phyloP scores from a whole-genome alignment of 2,797 vertebrate species.

The Cheirogaleus major region DNA sequence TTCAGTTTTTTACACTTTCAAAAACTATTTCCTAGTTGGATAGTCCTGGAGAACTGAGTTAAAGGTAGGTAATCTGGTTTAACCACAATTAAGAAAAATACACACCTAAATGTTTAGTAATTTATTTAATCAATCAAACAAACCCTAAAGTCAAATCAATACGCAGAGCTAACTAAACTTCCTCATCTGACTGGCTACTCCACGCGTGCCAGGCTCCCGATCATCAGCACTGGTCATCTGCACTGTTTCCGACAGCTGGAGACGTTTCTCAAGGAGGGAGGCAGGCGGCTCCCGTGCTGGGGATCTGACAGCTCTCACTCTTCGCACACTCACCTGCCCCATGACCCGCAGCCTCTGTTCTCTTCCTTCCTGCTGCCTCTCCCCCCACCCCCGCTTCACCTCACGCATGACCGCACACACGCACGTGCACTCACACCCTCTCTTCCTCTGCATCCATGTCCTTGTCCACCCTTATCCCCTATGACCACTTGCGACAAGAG shows the following conservation, averaged over 20 bases:
- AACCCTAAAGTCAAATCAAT: neutral
- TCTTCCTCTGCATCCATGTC: neutral
- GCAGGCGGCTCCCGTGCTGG: neutral
- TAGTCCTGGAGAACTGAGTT: neutral
- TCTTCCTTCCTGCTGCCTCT: neutral
- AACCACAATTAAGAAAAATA: neutral
- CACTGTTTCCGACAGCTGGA: neutral
- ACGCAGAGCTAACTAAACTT: neutral
- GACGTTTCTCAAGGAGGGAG: neutral
- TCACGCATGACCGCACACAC: fast-evolving
- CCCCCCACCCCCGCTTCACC: too few relatives aligned
- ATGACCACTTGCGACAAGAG: neutral
- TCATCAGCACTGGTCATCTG: neutral
- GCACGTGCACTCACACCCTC: neutral
- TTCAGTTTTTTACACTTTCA: neutral
- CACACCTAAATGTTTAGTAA: neutral
- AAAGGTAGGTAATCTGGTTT: neutral
- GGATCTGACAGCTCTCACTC: too few relatives aligned
- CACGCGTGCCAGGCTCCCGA: neutral
- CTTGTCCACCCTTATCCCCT: neutral
- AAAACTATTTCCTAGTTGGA: neutral
- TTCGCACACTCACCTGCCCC: neutral
- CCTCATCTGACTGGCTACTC: neutral
- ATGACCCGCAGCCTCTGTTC: neutral
- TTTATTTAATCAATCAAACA: neutral